Conservation (phyloP, 2,797 vertebrate species). For the Orientallactaga sibirica region DNA sequence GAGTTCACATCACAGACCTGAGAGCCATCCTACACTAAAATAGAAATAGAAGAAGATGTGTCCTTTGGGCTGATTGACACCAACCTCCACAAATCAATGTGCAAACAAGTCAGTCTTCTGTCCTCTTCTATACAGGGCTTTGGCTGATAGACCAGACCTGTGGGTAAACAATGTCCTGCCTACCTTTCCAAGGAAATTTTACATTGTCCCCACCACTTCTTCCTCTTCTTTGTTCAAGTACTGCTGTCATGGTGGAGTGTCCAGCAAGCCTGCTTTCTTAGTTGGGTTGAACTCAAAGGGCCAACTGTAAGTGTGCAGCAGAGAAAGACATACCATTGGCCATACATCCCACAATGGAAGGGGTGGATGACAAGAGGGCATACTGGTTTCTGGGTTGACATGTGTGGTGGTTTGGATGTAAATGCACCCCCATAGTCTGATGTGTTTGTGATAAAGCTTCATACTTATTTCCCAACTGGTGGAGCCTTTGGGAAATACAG, state of each 20-base stretch:
- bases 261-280: accelerated
- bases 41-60: neutral
- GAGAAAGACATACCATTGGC: neutral
- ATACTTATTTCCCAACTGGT: too few relatives aligned
- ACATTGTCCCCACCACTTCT: accelerated
- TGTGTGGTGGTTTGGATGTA: too few relatives aligned
- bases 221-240: neutral
- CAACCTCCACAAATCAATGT: neutral
- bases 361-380: neutral
- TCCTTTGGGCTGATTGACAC: neutral
- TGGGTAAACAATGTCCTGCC: neutral
- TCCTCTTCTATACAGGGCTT: neutral
- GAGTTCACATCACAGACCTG: too few relatives aligned
- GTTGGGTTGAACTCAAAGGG: neutral
- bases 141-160: neutral
- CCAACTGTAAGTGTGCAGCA: neutral
- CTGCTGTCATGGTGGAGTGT: neutral
- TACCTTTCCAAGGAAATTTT: neutral
- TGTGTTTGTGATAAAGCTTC: too few relatives aligned
- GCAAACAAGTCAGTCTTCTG: neutral
- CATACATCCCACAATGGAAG: neutral
- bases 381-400: neutral
- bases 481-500: too few relatives aligned
- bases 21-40: neutral
- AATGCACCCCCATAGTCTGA: too few relatives aligned